phyloP scores from a whole-genome alignment of 2,113 vertebrate genomes.

The Corythornis vintsioides region DNA sequence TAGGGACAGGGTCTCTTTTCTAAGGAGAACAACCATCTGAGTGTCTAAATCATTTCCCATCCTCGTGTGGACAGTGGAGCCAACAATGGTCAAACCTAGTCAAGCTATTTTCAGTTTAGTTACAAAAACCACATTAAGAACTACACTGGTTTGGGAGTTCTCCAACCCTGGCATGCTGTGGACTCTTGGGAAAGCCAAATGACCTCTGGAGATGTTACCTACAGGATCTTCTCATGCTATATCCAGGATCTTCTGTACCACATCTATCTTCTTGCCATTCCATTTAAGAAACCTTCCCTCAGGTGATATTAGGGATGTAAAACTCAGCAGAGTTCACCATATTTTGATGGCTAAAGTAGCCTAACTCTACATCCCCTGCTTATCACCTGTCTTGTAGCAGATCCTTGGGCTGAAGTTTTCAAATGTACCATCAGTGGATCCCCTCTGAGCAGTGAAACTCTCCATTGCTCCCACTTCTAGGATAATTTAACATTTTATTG shows the following conservation, averaged over 20 bases:
- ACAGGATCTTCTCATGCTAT: background rate
- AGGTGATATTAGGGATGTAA: background rate
- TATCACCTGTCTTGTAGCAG: background rate
- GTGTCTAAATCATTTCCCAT: background rate
- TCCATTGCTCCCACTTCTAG: background rate
- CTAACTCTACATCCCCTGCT: background rate
- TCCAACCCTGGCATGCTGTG: background rate
- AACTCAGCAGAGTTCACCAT: fast-evolving
- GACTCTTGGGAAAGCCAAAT: background rate
- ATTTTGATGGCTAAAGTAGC: background rate
- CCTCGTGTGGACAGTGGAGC: background rate
- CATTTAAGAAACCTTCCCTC: background rate
- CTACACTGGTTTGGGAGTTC: background rate
- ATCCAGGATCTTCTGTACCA: background rate
- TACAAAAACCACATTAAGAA: background rate
- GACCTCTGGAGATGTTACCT: background rate
- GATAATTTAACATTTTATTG: background rate
- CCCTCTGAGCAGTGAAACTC: background rate
- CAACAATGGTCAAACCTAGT: background rate
- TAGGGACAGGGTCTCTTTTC: background rate
- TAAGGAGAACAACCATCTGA: background rate
- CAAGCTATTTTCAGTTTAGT: background rate
- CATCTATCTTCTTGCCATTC: background rate
- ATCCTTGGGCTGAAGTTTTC: background rate
- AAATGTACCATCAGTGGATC: background rate